Evolutionary conservation across 1,140 invertebrate species (phyloP), one percentile per base, ranked within the genome.

Genomic region (Rhagoletis zephyria): DNA sequence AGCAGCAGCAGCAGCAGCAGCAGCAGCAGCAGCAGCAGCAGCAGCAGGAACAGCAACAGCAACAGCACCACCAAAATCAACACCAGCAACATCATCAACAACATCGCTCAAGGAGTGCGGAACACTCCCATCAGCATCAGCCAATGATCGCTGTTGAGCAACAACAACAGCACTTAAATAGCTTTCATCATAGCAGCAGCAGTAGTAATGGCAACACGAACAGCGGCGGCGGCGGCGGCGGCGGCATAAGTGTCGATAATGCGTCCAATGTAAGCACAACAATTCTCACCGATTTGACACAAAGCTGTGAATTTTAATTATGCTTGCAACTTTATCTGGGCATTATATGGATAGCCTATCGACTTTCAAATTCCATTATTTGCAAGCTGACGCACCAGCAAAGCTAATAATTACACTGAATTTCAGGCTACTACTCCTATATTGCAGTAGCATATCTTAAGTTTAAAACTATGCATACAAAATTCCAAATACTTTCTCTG

Each of bases 41-140:
- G n/a, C n/a, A n/a, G n/a, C n/a, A n/a, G n/a, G n/a, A n/a, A n/a
- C n/a, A n/a, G 30, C 87, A 88, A 9, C 85, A 87, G 10, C 70
- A 87, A 63, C 87, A 89, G 40, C 70, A 85, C n/a, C 88, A 85
- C 70, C 63, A 85, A 70, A 89, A 87, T 88, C 89, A 56, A 3
- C 40, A 64, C 88, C 89, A 88, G 90, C 89, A 90, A 90, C 86
- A 87, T 30, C 30, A 30, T 30, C 67, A 74, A 85, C 85, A 89
- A 87, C 88, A 89, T 89, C 30, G 30, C 30, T 30, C 30, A 30
- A 30, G 30, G 30, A 30, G 30, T 30, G 30, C 30, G 30, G 30
- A 30, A 30, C 30, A 30, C 30, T 30, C 30, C 30, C 30, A 30
- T 88, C 89, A 88, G 90, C 89, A 90, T 90, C 86, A 87, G 92